A percentile compares a stretch with the other conserved stretches of the same genome.
These are phyloP conservation scores for Copidosoma floridanum DNA, from an alignment of 1,140 invertebrate species.

Conservation along the genomic window DNA sequence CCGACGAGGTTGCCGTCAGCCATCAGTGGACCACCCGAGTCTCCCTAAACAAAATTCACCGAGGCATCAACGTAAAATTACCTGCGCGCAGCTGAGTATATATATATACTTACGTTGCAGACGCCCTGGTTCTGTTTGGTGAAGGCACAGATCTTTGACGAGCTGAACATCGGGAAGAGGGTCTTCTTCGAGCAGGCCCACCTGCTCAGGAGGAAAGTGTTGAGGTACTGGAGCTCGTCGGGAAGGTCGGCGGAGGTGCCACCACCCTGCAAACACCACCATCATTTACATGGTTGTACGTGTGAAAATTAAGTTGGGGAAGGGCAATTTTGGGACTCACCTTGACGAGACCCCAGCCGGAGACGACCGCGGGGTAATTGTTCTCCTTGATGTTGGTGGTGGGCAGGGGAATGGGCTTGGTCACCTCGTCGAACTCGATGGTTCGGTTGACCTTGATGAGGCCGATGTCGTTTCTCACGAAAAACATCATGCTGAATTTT, in stretches of 20 bases:
- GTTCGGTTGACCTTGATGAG: slow-evolving; percentile 43
- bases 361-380: slow-evolving; percentile 49
- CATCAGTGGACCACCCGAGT: slow-evolving; percentile 2
- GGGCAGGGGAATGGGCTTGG: slow-evolving; percentile 48
- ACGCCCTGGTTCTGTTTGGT: slow-evolving; percentile 61
- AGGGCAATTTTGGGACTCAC: no score
- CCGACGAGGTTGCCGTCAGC: neutral
- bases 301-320: no score
- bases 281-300: no score
- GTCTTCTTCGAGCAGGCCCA: slow-evolving; percentile 51
- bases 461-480: slow-evolving; percentile 46
- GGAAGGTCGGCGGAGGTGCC: slow-evolving; percentile 56
- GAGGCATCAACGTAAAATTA: neutral
- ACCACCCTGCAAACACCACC: slow-evolving; percentile 32
- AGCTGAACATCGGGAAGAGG: no score
- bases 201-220: slow-evolving; percentile 56
- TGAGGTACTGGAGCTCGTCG: slow-evolving; percentile 58
- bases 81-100: neutral
- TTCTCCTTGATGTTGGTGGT: slow-evolving; percentile 40
- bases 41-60: slow-evolving; percentile 33
- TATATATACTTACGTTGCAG: slow-evolving; percentile 58
- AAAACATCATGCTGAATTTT: slow-evolving; percentile 53
- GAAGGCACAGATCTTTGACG: slow-evolving; percentile 60
- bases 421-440: slow-evolving; percentile 46
- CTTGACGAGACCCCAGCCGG: slow-evolving; percentile 59